Evolutionary conservation across 2,888 invertebrate species (phyloP), one percentile per base, ranked within the genome.

Genomic region (Meiosimyza decipiens): DNA sequence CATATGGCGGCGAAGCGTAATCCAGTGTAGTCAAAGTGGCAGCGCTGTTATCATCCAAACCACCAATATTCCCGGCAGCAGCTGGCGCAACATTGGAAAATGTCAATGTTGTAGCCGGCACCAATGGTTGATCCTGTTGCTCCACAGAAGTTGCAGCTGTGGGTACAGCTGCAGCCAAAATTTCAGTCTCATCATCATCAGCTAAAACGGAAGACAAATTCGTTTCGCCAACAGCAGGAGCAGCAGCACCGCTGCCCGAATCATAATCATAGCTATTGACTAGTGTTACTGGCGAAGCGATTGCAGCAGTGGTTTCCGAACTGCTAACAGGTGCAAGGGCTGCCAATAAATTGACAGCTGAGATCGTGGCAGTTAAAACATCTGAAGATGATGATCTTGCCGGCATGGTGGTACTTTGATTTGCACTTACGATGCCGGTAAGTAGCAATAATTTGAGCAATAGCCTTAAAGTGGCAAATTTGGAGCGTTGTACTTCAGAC

Each of bases 1-100:
- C 84, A 77, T 83, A 84, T 11, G 84, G 84, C 22, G 84, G 84
- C 62, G 82, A 81, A 72, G 81, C 82, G 78, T 84, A 84, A 75
- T 79, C 79, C 62, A 49, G 12, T 51, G 47, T 73, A 47, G 71
- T 72, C 6, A 71, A 67, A 40, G 73, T 74, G 50, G 68, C 73
- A 63, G 47, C 55, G 2, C 73, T 69, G 54, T 65, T 51, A 13
- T 52, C 60, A 68, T 11, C 57, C 70, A 18, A 54, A 54, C 49
- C 54, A 54, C 18, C n/a, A 54, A 22, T 28, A 47, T 18, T 51
- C 0, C 51, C 52, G 9, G n/a, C 22, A n/a, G 78, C 80, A 28
- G 50, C 78, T 22, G 77, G 75, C 28, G 77, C 80, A 15, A 79
- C 75, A 78, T 83, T 82, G 67, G 82, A 78, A 72, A 84, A 83